Percentiles rank a stretch among this genome's conserved stretches.
These are phyloP conservation scores for Trematocara stigmaticum DNA, from an alignment of 2,113 vertebrate genomes.

Conservation along the genomic window DNA sequence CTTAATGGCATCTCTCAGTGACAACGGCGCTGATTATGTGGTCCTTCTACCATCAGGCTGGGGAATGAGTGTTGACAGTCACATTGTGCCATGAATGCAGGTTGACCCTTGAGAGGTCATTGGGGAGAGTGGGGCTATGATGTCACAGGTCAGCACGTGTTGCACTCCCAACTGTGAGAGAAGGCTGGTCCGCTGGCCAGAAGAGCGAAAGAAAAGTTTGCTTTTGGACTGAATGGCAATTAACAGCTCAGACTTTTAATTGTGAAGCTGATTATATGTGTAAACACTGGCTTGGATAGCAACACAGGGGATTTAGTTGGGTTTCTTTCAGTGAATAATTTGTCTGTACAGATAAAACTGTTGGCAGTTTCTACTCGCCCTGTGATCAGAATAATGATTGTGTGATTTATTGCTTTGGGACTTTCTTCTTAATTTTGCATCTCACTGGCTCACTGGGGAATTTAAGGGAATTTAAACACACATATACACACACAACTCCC, in stretches of 20 bases:
- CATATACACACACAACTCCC: not conserved
- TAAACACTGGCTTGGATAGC: not conserved
- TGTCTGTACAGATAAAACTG: not conserved
- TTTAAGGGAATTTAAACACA: not conserved
- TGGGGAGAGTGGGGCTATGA: constrained; percentile 27
- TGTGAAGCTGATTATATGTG: not conserved
- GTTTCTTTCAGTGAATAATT: not conserved
- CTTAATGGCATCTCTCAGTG: constrained; percentile 29
- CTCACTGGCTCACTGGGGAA: not conserved
- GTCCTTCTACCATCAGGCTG: not conserved
- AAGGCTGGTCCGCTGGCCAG: not conserved
- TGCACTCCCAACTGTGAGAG: not conserved
- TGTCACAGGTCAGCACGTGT: constrained; percentile 47
- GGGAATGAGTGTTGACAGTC: constrained; percentile 49
- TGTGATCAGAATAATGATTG: not conserved
- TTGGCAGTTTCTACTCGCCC: not conserved
- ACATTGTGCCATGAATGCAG: constrained; percentile 23
- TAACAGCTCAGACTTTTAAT: not conserved
- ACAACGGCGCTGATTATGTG: constrained; percentile 24
- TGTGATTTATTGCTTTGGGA: not conserved
- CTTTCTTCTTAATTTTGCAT: not conserved
- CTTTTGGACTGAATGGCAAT: not conserved
- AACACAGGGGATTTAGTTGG: not conserved
- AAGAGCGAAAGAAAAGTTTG: not conserved
- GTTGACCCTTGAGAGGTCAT: constrained; percentile 14